phyloP scores from a whole-genome alignment of 2,888 invertebrate genomes.

The Acanthosepion esculentum region DNA sequence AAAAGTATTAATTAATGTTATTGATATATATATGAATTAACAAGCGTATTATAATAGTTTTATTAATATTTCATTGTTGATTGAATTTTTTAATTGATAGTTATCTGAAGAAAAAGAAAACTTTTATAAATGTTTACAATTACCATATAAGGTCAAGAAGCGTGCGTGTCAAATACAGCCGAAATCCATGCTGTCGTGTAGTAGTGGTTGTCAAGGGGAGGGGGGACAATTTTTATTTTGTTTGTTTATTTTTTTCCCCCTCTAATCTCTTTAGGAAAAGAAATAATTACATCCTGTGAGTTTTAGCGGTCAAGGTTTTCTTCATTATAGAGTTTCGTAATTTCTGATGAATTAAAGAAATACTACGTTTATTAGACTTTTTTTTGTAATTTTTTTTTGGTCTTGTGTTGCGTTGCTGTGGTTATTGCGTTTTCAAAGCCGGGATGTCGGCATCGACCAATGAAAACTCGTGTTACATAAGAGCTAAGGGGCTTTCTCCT shows the following conservation, averaged over 20 bases:
- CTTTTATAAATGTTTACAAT: conserved; percentile 33
- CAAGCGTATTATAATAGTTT: not conserved
- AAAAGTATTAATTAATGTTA: not conserved
- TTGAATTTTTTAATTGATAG: not conserved
- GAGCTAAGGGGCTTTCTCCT: not conserved
- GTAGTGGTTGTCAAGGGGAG: not conserved
- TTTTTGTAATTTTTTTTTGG: not conserved
- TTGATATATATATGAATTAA: not conserved
- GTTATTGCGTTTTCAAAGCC: conserved; percentile 33
- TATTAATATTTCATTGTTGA: not conserved
- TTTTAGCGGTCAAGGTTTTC: not conserved
- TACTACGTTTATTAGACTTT: too few relatives aligned
- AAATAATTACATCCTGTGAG: not conserved
- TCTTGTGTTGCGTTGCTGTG: not conserved
- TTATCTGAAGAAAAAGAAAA: not conserved
- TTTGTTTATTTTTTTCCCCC: not conserved
- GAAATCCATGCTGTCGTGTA: not conserved
- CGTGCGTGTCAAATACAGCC: conserved; percentile 4
- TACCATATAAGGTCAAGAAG: conserved; percentile 45
- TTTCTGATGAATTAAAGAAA: not conserved
- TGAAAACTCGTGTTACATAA: not conserved
- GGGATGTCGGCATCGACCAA: not conserved
- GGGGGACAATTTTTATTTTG: not conserved
- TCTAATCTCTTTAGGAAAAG: not conserved
- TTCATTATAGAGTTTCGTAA: conserved; percentile 15